Conservation (phyloP, 2,888 invertebrate species). For the Synergus itoensis region DNA sequence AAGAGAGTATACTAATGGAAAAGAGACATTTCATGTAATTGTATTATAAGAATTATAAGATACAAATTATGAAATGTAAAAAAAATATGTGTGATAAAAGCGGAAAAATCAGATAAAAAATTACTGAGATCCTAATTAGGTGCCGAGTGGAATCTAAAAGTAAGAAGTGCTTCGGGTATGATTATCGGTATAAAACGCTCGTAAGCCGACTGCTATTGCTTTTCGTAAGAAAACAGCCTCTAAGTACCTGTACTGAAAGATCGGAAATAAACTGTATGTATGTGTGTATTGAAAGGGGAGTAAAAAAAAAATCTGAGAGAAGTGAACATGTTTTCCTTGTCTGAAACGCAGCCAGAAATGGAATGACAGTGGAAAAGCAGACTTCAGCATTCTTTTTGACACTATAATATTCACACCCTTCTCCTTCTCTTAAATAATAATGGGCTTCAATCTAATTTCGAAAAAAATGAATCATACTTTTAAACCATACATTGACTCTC, state of each 20-base stretch:
- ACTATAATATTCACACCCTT: background rate
- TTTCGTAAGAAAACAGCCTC: slow-evolving; percentile 19
- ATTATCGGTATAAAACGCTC: background rate
- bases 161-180: background rate
- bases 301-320: background rate
- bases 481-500: no score
- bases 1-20: no score
- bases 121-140: background rate
- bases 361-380: background rate
- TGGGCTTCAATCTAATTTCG: background rate
- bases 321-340: slow-evolving; percentile 15
- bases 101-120: background rate
- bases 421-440: background rate
- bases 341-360: background rate
- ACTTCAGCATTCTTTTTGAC: slow-evolving; percentile 1
- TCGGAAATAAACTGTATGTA: slow-evolving; percentile 6
- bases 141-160: background rate
- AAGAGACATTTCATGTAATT: no score
- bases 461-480: background rate
- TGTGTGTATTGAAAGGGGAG: background rate
- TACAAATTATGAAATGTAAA: no score
- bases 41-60: no score
- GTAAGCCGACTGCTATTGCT: slow-evolving; percentile 16
- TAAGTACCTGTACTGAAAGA: slow-evolving; percentile 1
- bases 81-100: no score